These are phyloP conservation scores for Pandemis corylana DNA, from an alignment of 2,888 invertebrate genomes.

Conservation along the genomic window DNA sequence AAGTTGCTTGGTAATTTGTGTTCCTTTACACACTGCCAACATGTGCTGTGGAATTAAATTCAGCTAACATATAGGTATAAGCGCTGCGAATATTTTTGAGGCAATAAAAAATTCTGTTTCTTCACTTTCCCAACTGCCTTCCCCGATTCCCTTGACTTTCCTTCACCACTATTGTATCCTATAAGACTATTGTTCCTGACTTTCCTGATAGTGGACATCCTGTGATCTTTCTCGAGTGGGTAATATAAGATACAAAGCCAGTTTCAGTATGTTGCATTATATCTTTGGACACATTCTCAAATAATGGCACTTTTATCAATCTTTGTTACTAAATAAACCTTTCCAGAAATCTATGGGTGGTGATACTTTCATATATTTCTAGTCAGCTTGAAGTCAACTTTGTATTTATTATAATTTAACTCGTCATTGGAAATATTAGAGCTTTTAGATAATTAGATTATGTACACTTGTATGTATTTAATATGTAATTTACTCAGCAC, in stretches of 20 bases:
- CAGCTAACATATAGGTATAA: too few relatives aligned
- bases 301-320: not conserved
- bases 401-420: conserved; percentile 9
- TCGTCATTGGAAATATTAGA: conserved; percentile 23
- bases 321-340: not conserved
- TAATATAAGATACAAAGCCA: not conserved
- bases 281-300: not conserved
- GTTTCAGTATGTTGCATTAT: not conserved
- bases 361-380: not conserved
- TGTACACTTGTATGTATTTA: conserved; percentile 58
- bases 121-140: too few relatives aligned
- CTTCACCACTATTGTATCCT: too few relatives aligned
- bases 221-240: not conserved
- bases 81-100: too few relatives aligned
- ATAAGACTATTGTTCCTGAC: too few relatives aligned
- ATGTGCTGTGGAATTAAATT: too few relatives aligned
- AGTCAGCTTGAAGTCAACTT: not conserved
- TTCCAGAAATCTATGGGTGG: not conserved
- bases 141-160: too few relatives aligned
- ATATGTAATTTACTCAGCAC: conserved; percentile 71
- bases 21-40: too few relatives aligned
- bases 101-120: too few relatives aligned
- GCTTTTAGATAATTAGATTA: conserved; percentile 35
- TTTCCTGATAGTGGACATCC: not conserved
- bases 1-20: too few relatives aligned